Evolutionary conservation across 1,140 invertebrate species (phyloP).

Genomic region (Lepidurus arcticus): DNA sequence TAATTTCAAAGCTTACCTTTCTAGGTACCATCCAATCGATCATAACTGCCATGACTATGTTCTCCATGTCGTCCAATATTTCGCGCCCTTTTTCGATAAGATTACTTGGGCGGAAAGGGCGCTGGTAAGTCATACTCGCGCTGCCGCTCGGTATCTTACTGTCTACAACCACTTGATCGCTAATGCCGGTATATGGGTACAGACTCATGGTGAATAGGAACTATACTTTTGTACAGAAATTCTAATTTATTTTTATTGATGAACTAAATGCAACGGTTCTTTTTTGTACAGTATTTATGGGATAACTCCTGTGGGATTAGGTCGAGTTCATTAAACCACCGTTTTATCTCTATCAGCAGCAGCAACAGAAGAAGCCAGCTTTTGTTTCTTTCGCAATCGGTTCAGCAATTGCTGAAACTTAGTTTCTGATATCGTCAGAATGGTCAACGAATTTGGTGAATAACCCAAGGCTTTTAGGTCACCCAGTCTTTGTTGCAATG

Average conservation of each 20-base stretch:
- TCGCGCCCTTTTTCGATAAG: not conserved
- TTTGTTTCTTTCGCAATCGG: not conserved
- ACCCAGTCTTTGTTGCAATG: conserved; percentile 46
- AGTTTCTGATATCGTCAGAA: conserved; percentile 39
- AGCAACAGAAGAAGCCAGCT: not conserved
- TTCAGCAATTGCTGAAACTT: not conserved
- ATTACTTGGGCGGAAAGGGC: not conserved
- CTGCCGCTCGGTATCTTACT: not conserved
- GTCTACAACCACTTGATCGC: not conserved
- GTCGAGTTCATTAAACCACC: not conserved
- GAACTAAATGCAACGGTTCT: not conserved
- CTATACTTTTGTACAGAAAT: not conserved
- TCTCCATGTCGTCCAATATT: not conserved
- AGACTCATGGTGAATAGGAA: not conserved
- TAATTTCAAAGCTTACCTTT: not conserved
- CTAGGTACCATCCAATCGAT: not conserved
- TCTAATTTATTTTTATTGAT: not conserved
- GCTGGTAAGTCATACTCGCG: not conserved
- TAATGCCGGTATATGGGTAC: not conserved
- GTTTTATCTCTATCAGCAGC: not conserved
- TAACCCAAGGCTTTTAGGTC: conserved; percentile 45
- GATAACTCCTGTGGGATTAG: not conserved
- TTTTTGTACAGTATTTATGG: not conserved
- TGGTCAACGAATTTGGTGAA: conserved; percentile 45
- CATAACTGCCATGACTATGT: not conserved